Conservation (phyloP, 2,113 vertebrate genomes). For the Neomonachus schauinslandi region DNA sequence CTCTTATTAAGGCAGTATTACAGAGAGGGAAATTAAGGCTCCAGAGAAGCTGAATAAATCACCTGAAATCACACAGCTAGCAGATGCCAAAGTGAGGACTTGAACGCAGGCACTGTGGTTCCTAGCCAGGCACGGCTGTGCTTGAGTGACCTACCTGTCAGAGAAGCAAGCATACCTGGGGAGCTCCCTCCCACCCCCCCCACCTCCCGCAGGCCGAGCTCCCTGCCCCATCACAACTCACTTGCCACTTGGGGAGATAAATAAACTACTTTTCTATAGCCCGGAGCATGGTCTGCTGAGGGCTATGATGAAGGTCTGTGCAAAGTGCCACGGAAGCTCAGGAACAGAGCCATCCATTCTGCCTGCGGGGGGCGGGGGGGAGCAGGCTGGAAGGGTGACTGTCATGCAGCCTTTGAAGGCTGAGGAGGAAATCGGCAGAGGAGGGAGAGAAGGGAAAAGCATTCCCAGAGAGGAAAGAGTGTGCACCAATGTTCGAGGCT, state of each 20-base stretch:
- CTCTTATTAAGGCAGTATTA: neutral
- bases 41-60: neutral
- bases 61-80: neutral
- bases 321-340: neutral
- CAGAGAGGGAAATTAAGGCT: neutral
- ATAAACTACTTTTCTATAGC: neutral
- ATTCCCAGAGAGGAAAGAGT: neutral
- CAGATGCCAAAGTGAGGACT: neutral
- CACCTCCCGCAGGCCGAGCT: neutral
- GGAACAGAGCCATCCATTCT: neutral
- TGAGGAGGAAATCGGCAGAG: neutral
- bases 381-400: neutral
- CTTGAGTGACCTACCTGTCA: neutral
- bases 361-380: neutral
- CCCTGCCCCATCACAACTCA: neutral
- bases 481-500: neutral
- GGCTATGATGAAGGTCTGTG: neutral
- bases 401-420: neutral
- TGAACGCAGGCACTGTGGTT: neutral
- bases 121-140: rapidly evolving
- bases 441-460: neutral
- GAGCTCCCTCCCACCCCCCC: neutral
- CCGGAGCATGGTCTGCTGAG: rapidly evolving
- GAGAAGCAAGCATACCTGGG: neutral
- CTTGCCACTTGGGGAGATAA: neutral